Evolutionary conservation across 2,113 vertebrate species (phyloP).

Genomic region (Xerus inauris): DNA sequence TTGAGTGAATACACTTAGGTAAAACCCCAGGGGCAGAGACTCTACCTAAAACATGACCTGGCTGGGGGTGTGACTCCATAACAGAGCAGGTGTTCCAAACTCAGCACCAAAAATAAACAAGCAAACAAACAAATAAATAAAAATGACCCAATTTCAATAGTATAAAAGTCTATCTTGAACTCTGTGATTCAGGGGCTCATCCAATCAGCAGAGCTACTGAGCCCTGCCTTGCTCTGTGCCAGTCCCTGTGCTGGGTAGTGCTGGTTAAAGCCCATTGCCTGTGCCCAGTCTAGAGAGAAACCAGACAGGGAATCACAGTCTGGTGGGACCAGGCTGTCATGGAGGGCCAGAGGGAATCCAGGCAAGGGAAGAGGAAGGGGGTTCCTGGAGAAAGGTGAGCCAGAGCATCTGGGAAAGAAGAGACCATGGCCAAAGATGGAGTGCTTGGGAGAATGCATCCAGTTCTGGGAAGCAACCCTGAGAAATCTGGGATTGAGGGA

Average conservation of each 20-base stretch:
- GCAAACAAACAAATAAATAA: not conserved
- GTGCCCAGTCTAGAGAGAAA: not conserved
- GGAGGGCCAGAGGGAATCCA: not conserved
- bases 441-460: not conserved
- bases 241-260: accelerated
- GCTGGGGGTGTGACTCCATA: not conserved
- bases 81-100: not conserved
- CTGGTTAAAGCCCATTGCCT: not conserved
- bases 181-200: not conserved
- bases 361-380: not conserved
- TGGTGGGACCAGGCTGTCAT: too few relatives aligned
- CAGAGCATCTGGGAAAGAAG: not conserved
- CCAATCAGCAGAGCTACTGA: not conserved
- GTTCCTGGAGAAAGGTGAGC: not conserved
- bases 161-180: not conserved
- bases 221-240: not conserved
- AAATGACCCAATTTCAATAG: not conserved
- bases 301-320: not conserved
- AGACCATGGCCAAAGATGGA: not conserved
- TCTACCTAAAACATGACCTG: not conserved
- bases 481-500: not conserved
- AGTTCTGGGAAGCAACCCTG: too few relatives aligned
- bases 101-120: not conserved
- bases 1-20: not conserved
- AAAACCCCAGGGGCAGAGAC: not conserved